A percentile compares a stretch with the other conserved stretches of the same genome.
Conservation (phyloP, 1,140 invertebrate genomes). For the Drosophila burlai region DNA sequence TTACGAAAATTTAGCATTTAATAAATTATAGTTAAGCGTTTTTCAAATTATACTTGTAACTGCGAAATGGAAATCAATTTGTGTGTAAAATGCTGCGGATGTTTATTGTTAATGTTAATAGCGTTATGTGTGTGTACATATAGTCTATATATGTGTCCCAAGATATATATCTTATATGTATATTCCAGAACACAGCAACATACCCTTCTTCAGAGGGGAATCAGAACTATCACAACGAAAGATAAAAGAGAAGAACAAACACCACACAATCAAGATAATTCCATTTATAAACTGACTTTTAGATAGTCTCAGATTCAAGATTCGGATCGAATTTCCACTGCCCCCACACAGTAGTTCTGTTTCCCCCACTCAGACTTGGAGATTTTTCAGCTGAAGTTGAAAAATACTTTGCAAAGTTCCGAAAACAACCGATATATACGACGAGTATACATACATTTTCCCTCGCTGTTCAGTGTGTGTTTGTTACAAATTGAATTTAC, state of each 20-base stretch:
- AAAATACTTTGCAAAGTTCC: slow-evolving; percentile 63
- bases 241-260: slow-evolving; percentile 3
- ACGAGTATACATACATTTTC: slow-evolving; percentile 13
- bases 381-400: slow-evolving; percentile 57
- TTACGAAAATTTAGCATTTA: slow-evolving; percentile 48
- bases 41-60: slow-evolving; percentile 42
- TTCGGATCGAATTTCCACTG: slow-evolving; percentile 51
- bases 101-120: slow-evolving; percentile 33
- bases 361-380: slow-evolving; percentile 46
- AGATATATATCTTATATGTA: slow-evolving; percentile 61
- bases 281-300: slow-evolving; percentile 33
- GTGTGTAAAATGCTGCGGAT: slow-evolving; percentile 28
- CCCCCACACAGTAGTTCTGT: slow-evolving; percentile 42
- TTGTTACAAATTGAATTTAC: slow-evolving; percentile 66
- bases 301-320: slow-evolving; percentile 23
- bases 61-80: slow-evolving; percentile 41
- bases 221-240: slow-evolving; percentile 23
- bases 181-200: slow-evolving; percentile 41
- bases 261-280: slow-evolving; percentile 25
- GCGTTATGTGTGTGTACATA: slow-evolving; percentile 39
- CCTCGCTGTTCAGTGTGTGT: slow-evolving; percentile 60
- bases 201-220: slow-evolving; percentile 19
- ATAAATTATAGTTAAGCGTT: slow-evolving; percentile 34
- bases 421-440: slow-evolving; percentile 2
- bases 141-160: slow-evolving; percentile 36